Evolutionary conservation across 2,797 vertebrate species (phyloP).

Genomic region (Pseudocheirus occidentalis): DNA sequence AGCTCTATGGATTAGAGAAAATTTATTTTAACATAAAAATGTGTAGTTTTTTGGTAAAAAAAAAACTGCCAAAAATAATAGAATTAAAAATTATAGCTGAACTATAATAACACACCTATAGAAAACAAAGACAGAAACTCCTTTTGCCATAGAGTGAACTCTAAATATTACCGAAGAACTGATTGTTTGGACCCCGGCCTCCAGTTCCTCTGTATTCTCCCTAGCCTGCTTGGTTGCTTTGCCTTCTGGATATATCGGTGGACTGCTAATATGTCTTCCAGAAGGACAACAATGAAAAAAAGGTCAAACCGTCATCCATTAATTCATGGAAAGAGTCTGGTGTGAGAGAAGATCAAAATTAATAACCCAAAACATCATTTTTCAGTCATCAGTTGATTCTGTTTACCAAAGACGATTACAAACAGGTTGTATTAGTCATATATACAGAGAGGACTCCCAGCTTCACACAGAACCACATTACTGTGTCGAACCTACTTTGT

Average conservation of each 20-base stretch:
- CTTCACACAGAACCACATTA: background rate
- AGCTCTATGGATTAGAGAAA: conserved; percentile 53
- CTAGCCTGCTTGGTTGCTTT: background rate
- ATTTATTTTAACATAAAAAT: conserved; percentile 50
- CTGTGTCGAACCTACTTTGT: conserved; percentile 35
- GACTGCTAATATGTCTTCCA: conserved; percentile 3
- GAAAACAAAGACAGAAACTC: conserved; percentile 27
- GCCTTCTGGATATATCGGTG: conserved; percentile 40
- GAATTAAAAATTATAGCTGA: conserved; percentile 40
- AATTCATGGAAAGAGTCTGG: conserved; percentile 54
- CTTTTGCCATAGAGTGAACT: conserved; percentile 31
- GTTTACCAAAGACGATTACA: conserved; percentile 33
- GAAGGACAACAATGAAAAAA: background rate
- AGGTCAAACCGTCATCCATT: conserved; percentile 57
- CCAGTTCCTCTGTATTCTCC: conserved; percentile 7
- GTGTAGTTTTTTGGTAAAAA: background rate
- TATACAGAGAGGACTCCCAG: background rate
- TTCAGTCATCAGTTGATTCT: conserved; percentile 38
- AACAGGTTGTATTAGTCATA: conserved; percentile 11
- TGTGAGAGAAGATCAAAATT: conserved; percentile 25
- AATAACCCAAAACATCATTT: background rate
- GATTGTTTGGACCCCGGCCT: conserved; percentile 13
- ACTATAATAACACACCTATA: conserved; percentile 42
- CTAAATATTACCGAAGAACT: conserved; percentile 2
- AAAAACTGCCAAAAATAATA: background rate